Evolutionary conservation across 2,888 invertebrate genomes (phyloP), one percentile per base, ranked within the genome.

Genomic region (Sturmia bella): DNA sequence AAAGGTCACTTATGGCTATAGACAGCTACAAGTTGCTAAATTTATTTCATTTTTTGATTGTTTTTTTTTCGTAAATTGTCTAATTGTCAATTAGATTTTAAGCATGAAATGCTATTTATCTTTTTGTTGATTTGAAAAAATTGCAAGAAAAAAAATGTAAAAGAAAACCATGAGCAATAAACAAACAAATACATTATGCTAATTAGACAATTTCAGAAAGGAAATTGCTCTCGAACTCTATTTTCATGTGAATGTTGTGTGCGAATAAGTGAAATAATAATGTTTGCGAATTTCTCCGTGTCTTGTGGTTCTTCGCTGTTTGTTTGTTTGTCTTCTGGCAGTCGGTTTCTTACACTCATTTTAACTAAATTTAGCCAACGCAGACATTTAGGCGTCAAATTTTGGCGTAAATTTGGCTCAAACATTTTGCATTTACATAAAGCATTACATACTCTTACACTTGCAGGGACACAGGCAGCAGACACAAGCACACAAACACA

Each of bases 301-400:
- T 54, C 52, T 24, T 68, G 41, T 32, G 5, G 39, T 12, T 9
- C 21, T 21, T n/a, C n/a, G 27, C 11, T 56, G 37, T 21, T 7
- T n/a, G 27, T 19, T 39, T 3, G 27, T 56, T 54, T 39, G 15
- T 41, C 1, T 37, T 15, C 17, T 43, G 27, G 52, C 9, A 39
- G 21, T 39, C 54, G 52, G 9, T 64, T 48, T 64, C 7, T 43
- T 27, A 3, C 50, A 19, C n/a, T 54, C 43, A 45, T 63, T 76
- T 68, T 81, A 77, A 84, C 72, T 80, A 80, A 81, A 84, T 79
- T 84, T 80, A 81, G 75, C 68, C 69, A 73, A 39, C 80, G 76
- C 59, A 84, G 84, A 84, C 83, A 84, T 79, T 77, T 73, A 83
- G 83, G 84, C 84, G 84, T 69, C 84, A 84, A 81, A 61, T 61